Percentiles rank a stretch among this genome's conserved stretches.
These are phyloP conservation scores for Megaceryle alcyon DNA, from an alignment of 2,797 vertebrate species.

Conservation along the genomic window DNA sequence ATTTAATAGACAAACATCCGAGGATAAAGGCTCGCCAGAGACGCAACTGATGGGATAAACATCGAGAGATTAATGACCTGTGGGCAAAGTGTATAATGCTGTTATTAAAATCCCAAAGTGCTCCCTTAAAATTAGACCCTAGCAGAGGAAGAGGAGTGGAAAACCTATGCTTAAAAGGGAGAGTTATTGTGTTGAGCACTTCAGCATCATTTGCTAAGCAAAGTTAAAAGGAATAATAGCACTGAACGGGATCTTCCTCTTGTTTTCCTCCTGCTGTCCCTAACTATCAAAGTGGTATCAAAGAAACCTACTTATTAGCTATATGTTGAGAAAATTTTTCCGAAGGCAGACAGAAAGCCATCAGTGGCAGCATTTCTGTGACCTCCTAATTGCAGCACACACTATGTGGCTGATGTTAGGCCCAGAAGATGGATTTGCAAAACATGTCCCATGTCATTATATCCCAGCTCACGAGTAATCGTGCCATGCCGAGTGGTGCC, in stretches of 20 bases:
- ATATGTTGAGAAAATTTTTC: slow-evolving; percentile 53
- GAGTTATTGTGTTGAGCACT: slow-evolving; percentile 43
- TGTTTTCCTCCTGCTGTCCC: slow-evolving; percentile 53
- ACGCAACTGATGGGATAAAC: slow-evolving; percentile 74
- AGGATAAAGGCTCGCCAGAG: slow-evolving; percentile 74
- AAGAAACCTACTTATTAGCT: slow-evolving; percentile 59
- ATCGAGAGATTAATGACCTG: slow-evolving; percentile 75
- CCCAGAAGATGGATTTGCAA: slow-evolving; percentile 38
- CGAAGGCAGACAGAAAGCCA: slow-evolving; percentile 35
- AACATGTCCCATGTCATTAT: background rate
- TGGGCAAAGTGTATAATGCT: slow-evolving; percentile 69
- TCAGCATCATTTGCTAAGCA: slow-evolving; percentile 60
- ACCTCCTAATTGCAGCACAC: slow-evolving; percentile 54
- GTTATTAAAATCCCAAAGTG: slow-evolving; percentile 72
- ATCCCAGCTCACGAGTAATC: background rate
- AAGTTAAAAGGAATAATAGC: slow-evolving; percentile 60
- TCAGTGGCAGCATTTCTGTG: slow-evolving; percentile 46
- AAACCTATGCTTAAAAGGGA: slow-evolving; percentile 65
- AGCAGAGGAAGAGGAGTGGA: slow-evolving; percentile 43
- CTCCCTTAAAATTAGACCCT: slow-evolving; percentile 61
- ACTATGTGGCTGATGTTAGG: slow-evolving; percentile 23
- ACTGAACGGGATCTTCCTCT: slow-evolving; percentile 17
- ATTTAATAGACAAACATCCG: slow-evolving; percentile 81
- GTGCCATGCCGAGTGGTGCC: background rate
- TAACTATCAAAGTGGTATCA: slow-evolving; percentile 55